Conservation (phyloP, 1,140 invertebrate species). For the Lepidurus couesii region DNA sequence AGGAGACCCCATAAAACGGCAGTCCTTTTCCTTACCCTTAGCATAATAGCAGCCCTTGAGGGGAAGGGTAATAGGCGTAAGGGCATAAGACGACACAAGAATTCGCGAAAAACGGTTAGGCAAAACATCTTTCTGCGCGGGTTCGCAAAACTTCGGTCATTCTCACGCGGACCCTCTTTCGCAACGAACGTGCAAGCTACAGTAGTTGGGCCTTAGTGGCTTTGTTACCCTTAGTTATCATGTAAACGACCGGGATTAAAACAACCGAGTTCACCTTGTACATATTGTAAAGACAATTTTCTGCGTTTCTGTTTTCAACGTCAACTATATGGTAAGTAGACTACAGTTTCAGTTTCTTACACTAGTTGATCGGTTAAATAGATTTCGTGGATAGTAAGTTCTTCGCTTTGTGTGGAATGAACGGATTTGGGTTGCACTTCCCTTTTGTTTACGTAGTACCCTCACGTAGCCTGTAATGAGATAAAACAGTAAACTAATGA, state of each 20-base stretch:
- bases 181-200: background rate
- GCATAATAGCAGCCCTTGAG: conserved; percentile 1
- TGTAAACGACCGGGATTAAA: background rate
- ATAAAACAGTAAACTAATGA: background rate
- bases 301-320: background rate
- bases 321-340: conserved; percentile 1
- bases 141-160: background rate
- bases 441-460: background rate
- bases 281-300: background rate
- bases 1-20: background rate
- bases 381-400: background rate
- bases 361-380: background rate
- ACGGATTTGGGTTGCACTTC: background rate
- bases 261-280: background rate
- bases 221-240: background rate
- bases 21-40: background rate
- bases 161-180: background rate
- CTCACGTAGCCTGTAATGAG: conserved; percentile 12
- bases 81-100: background rate
- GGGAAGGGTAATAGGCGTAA: conserved; percentile 1
- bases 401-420: background rate
- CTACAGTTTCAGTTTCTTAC: background rate
- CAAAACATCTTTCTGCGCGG: conserved; percentile 1
- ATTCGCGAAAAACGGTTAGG: background rate
- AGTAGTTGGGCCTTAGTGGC: background rate